A percentile compares a stretch with the other conserved stretches of the same genome.
Evolutionary conservation across 2,113 vertebrate species (phyloP).

Genomic region (Upupa epops): DNA sequence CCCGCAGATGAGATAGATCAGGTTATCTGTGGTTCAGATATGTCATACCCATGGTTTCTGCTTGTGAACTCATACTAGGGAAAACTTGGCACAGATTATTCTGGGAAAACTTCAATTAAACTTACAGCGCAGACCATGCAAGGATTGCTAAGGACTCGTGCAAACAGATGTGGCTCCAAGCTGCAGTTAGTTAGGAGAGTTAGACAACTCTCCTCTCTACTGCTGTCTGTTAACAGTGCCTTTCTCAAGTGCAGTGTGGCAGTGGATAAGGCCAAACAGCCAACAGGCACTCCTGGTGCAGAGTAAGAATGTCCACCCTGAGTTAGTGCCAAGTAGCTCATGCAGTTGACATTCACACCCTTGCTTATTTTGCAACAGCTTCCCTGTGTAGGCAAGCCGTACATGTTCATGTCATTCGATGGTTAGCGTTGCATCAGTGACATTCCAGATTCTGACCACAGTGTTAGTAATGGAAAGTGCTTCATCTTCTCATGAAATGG

Average conservation of each 20-base stretch:
- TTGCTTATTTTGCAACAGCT: slow-evolving; percentile 60
- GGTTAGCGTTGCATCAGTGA: slow-evolving; percentile 68
- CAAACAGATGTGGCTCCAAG: background rate
- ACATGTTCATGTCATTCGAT: slow-evolving; percentile 64
- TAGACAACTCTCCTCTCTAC: background rate
- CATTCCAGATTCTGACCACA: slow-evolving; percentile 70
- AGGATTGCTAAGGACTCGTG: background rate
- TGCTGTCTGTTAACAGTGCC: background rate
- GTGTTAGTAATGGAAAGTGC: slow-evolving; percentile 69
- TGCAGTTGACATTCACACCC: slow-evolving; percentile 58
- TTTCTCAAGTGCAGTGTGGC: slow-evolving; percentile 1
- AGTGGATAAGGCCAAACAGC: slow-evolving; percentile 19
- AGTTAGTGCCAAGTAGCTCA: slow-evolving; percentile 34
- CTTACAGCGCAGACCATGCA: background rate
- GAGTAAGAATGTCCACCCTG: background rate
- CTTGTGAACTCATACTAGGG: background rate
- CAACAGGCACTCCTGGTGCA: slow-evolving; percentile 33
- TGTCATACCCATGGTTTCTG: background rate
- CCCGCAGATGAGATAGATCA: background rate
- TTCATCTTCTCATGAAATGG: slow-evolving; percentile 63
- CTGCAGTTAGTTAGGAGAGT: accelerated
- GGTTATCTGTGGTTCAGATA: background rate
- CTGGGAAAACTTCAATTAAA: background rate
- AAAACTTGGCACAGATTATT: background rate
- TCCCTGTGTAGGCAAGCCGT: slow-evolving; percentile 68